Percentiles rank a stretch among this genome's conserved stretches.
phyloP scores from a whole-genome alignment of 2,797 vertebrate species.

The Melanotaenia parkinsoni region DNA sequence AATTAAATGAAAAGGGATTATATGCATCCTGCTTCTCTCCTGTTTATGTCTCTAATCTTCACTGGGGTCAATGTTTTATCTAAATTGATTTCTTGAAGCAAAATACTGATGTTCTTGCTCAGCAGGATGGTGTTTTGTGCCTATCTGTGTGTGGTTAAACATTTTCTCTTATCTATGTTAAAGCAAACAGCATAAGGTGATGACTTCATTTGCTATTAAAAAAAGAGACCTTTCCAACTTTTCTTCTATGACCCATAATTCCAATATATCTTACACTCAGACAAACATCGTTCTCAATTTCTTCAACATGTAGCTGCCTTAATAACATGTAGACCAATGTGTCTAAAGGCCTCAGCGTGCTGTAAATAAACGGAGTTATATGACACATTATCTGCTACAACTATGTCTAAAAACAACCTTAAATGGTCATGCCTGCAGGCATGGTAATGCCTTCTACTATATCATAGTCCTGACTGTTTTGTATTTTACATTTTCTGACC shows the following conservation, averaged over 20 bases:
- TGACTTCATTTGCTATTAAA: conserved; percentile 49
- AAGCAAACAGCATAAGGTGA: conserved; percentile 38
- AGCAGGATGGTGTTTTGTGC: conserved; percentile 33
- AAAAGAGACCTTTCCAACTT: conserved; percentile 20
- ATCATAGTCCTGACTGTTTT: not conserved
- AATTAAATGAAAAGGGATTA: conserved; percentile 78
- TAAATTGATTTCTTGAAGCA: conserved; percentile 76
- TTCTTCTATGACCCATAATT: not conserved
- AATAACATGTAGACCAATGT: not conserved
- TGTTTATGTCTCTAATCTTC: conserved; percentile 79
- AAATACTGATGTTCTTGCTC: conserved; percentile 57
- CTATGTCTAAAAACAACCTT: not conserved
- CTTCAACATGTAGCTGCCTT: not conserved
- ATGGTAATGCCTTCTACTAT: not conserved
- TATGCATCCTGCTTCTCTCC: conserved; percentile 70
- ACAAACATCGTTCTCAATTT: not conserved
- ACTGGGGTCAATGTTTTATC: conserved; percentile 81
- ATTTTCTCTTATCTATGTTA: conserved; percentile 54
- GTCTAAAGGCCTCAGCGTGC: not conserved
- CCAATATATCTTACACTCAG: not conserved
- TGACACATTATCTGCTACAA: not conserved
- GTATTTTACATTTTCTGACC: not conserved
- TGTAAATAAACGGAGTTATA: not conserved
- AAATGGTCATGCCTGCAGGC: not conserved
- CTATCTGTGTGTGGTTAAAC: conserved; percentile 51